Conservation (phyloP, 2,797 vertebrate species). For the Huso huso region DNA sequence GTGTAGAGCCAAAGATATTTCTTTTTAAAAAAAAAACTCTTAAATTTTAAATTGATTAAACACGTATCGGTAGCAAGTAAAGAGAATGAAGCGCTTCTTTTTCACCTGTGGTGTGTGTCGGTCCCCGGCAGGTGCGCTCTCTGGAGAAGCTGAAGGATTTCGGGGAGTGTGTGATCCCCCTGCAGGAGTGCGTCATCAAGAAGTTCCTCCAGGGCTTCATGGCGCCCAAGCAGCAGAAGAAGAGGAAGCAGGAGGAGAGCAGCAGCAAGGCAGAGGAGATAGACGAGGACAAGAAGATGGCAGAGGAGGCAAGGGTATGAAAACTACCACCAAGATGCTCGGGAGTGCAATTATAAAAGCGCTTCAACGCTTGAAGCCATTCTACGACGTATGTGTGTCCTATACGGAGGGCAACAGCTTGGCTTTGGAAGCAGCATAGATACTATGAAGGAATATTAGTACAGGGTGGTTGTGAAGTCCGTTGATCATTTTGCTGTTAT, state of each 20-base stretch:
- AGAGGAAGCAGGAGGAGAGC: conserved; percentile 76
- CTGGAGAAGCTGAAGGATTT: conserved; percentile 85
- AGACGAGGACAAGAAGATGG: conserved; percentile 89
- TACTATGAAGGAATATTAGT: too few relatives aligned
- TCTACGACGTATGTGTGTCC: too few relatives aligned
- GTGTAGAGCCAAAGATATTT: too few relatives aligned
- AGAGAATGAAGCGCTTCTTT: not conserved
- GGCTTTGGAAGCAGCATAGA: too few relatives aligned
- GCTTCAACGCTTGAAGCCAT: too few relatives aligned
- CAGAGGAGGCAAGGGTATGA: conserved; percentile 88
- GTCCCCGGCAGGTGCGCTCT: conserved; percentile 61
- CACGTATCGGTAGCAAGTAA: not conserved
- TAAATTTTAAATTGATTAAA: too few relatives aligned
- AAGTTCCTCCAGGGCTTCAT: conserved; percentile 98
- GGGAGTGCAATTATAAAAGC: too few relatives aligned
- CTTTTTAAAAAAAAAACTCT: too few relatives aligned
- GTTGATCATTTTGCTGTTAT: too few relatives aligned
- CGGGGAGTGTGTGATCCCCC: conserved; percentile 81
- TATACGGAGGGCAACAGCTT: too few relatives aligned
- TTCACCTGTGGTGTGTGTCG: not conserved
- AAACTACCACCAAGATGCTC: too few relatives aligned
- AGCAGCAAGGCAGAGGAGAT: conserved; percentile 77
- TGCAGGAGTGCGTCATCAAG: conserved; percentile 91
- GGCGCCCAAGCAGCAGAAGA: conserved; percentile 95
- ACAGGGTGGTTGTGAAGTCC: too few relatives aligned